Evolutionary conservation across 1,140 invertebrate genomes (phyloP), one percentile per base, ranked within the genome.

Genomic region (Drosophila teissieri): DNA sequence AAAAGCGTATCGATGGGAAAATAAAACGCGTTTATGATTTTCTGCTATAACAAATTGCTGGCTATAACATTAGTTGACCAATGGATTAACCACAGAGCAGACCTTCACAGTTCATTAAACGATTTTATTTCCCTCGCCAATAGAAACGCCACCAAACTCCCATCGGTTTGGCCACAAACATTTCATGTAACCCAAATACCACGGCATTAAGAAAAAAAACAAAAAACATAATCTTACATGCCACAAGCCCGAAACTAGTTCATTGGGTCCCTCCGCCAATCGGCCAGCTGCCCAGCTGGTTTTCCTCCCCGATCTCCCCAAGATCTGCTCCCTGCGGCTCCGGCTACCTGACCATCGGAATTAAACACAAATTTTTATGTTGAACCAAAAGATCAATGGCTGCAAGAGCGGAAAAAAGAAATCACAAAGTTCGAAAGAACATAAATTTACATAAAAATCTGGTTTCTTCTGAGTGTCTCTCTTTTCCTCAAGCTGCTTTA

Each of bases 361-460:
- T 88, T 88, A 85, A 78, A 78, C 56, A 86, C 78, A 82, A 73
- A 77, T 75, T 80, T 83, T 83, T 84, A 73, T 84, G 63, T 73
- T 84, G 61, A 78, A 69, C 75, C 81, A 57, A 75, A 63, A 86
- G 61, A 88, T 86, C 83, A 86, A 84, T 84, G 80, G 61, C 54
- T 77, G 57, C 44, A 65, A 36, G 45, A 45, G 57, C 31, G 8
- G 27, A 39, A 31, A 74, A 83, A 64, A 74, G 70, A 74, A 75
- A 86, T 88, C 82, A 75, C 79, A 64, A 65, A 53, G 72, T 27
- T 49, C 19, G 36, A 69, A 63, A 68, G 60, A 81, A 76, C 67
- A 63, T 31, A 73, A 88, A 86, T 86, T 86, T 76, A 88, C 82
- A 86, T 86, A 88, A 44, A 78, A 76, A 79, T 88, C 82, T 88